A percentile compares a stretch with the other conserved stretches of the same genome.
phyloP scores from a whole-genome alignment of 2,888 invertebrate species.

The Drosophila multiciliata region DNA sequence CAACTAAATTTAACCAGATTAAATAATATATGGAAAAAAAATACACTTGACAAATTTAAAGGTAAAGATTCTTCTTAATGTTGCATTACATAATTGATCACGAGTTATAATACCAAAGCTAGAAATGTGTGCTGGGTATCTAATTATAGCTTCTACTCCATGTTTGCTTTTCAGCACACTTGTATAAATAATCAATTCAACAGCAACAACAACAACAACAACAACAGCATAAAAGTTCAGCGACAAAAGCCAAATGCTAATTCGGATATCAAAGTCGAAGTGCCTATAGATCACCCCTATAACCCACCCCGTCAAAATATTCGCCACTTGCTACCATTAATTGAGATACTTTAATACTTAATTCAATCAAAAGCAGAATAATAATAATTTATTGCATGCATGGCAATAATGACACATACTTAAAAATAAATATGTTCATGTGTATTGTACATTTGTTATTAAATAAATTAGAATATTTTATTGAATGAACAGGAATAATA shows the following conservation, averaged over 20 bases:
- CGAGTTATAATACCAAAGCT: not conserved
- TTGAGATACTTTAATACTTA: conserved; percentile 42
- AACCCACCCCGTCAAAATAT: conserved; percentile 8
- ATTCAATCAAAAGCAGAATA: conserved; percentile 39
- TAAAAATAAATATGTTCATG: not conserved
- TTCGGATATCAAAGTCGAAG: conserved; percentile 57
- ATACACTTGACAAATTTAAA: not conserved
- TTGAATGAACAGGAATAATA: not conserved
- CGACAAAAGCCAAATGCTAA: conserved; percentile 58
- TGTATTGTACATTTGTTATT: conserved; percentile 25
- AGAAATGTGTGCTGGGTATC: conserved; percentile 6
- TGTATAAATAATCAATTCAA: conserved; percentile 45
- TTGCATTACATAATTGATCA: not conserved
- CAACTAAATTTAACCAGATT: not conserved
- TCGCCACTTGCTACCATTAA: conserved; percentile 45
- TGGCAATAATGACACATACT: not conserved
- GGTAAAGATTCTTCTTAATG: rapidly evolving
- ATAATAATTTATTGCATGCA: conserved; percentile 52
- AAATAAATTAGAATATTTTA: not conserved
- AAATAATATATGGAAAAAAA: not conserved
- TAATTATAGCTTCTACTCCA: not conserved
- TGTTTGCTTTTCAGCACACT: conserved; percentile 23
- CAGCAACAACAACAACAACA: not conserved
- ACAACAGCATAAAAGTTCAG: conserved; percentile 21
- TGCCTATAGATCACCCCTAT: conserved; percentile 3